phyloP scores from a whole-genome alignment of 2,888 invertebrate species.

The Microplitis deprimator region DNA sequence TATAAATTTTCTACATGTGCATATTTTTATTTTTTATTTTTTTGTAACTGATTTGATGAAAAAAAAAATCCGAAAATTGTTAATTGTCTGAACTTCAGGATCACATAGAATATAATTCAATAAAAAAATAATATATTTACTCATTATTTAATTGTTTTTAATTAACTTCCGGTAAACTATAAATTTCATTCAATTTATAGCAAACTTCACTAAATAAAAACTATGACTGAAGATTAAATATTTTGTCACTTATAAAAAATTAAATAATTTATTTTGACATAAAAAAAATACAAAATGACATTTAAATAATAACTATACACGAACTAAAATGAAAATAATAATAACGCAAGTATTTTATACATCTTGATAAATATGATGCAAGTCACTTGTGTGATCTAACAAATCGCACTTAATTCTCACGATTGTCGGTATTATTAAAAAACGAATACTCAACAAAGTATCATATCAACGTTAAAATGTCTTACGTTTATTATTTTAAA shows the following conservation, averaged over 20 bases:
- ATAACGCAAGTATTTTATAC: not conserved
- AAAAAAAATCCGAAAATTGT: too few species aligned
- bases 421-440: not conserved
- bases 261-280: not conserved
- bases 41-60: too few species aligned
- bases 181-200: too few species aligned
- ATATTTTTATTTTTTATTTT: too few species aligned
- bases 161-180: too few species aligned
- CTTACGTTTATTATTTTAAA: too few species aligned
- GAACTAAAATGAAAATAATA: not conserved
- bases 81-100: too few species aligned
- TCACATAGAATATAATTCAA: too few species aligned
- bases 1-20: too few species aligned
- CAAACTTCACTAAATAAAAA: too few species aligned
- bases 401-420: not conserved
- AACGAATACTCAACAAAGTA: not conserved
- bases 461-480: not conserved
- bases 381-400: conserved; percentile 5
- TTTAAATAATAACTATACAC: not conserved
- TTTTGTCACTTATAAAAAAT: not conserved
- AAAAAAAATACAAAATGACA: not conserved
- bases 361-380: not conserved
- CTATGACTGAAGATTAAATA: not conserved
- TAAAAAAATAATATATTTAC: too few species aligned
- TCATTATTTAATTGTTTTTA: too few species aligned